Conservation (phyloP, 2,113 vertebrate genomes). For the Muntiacus reevesi region DNA sequence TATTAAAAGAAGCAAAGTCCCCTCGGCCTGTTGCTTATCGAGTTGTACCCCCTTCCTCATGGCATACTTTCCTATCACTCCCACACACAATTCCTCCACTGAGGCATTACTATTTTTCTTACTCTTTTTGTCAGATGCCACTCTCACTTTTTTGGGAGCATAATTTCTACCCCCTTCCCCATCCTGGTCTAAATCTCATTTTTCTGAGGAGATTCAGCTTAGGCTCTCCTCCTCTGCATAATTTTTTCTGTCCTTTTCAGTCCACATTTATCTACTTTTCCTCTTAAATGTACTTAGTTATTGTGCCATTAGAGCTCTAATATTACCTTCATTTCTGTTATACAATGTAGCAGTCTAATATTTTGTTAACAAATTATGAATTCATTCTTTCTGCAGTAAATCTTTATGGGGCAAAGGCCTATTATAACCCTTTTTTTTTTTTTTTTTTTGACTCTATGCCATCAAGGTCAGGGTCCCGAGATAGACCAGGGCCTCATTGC, state of each 20-base stretch:
- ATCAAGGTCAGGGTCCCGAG: neutral
- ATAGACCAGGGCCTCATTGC: neutral
- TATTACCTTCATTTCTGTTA: neutral
- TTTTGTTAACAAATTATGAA: conserved; percentile 16
- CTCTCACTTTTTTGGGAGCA: neutral
- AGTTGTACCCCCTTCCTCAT: neutral
- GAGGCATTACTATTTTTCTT: neutral
- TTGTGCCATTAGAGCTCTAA: neutral
- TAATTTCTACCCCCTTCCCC: neutral
- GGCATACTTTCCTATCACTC: neutral
- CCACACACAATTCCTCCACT: neutral
- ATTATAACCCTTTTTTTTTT: neutral
- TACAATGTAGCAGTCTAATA: neutral
- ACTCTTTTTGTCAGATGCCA: neutral
- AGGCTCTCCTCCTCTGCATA: neutral
- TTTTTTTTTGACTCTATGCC: neutral
- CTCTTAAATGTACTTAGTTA: neutral
- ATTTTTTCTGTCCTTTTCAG: neutral
- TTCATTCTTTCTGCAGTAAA: conserved; percentile 29
- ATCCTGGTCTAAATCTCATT: neutral
- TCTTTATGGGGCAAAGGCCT: neutral
- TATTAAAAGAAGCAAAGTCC: neutral
- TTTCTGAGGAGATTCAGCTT: neutral
- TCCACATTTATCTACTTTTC: neutral
- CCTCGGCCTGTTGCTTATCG: neutral